Percentiles rank a stretch among this genome's conserved stretches.
Conservation (phyloP, 2,113 vertebrate species). For the Lampris incognitus region DNA sequence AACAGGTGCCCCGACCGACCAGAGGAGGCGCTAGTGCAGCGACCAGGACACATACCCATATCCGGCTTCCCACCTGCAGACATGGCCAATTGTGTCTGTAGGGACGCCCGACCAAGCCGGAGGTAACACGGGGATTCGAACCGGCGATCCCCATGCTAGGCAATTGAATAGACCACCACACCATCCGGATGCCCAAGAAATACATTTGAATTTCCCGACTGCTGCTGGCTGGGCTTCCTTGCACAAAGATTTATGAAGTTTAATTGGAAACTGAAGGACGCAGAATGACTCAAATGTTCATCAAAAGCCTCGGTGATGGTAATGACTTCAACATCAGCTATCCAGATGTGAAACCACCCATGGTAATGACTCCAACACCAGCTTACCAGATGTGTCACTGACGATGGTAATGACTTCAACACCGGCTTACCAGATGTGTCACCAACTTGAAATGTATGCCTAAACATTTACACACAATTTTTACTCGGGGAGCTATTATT, state of each 20-base stretch:
- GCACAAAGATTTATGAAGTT: not conserved
- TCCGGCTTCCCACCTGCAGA: no score
- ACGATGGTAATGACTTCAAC: conserved; percentile 13
- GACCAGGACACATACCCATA: no score
- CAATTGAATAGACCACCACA: no score
- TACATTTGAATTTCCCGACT: no score
- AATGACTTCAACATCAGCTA: conserved; percentile 24
- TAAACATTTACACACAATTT: conserved; percentile 17
- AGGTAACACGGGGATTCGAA: no score
- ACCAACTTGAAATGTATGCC: conserved; percentile 3
- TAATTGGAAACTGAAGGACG: conserved; percentile 39
- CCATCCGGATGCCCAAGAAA: no score
- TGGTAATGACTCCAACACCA: conserved; percentile 20
- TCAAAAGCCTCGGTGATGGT: conserved; percentile 43
- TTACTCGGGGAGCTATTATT: not conserved
- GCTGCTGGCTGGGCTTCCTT: no score
- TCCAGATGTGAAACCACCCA: conserved; percentile 8
- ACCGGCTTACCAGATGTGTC: conserved; percentile 42
- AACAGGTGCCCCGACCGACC: no score
- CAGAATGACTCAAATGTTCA: conserved; percentile 48
- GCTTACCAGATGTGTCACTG: conserved; percentile 30
- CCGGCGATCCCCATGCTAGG: no score
- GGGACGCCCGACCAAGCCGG: no score
- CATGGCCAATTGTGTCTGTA: no score
- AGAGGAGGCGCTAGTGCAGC: no score